These are phyloP conservation scores for Xenopus borealis DNA, from an alignment of 2,113 vertebrate genomes.

Conservation along the genomic window DNA sequence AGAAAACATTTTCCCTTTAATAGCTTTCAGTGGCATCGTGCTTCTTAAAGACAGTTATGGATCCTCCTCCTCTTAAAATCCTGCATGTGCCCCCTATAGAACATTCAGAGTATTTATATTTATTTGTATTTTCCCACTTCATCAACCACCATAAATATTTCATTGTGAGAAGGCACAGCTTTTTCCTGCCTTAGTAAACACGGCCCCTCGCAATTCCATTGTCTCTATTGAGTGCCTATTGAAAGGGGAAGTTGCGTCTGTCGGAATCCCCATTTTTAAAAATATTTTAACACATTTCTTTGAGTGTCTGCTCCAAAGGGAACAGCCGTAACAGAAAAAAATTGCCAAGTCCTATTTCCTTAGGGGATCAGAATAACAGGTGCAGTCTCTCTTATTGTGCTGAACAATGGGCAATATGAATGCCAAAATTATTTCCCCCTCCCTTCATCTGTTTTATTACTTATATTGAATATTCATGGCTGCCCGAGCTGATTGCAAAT, in stretches of 20 bases:
- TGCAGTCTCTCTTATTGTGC: no score
- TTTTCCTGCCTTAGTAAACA: background rate
- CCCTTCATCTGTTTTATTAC: no score
- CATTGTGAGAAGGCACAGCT: conserved; percentile 23
- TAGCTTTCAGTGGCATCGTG: no score
- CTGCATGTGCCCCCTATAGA: no score
- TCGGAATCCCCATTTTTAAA: background rate
- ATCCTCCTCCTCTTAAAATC: no score
- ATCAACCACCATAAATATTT: conserved; percentile 41
- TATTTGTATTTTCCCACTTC: conserved; percentile 34
- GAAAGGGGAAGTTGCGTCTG: background rate
- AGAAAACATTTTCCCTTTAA: no score
- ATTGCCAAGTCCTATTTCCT: background rate
- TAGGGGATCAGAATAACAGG: no score
- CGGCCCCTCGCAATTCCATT: background rate
- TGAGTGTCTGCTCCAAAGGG: background rate
- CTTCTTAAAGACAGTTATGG: no score
- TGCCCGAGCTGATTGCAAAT: no score
- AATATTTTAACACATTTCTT: background rate
- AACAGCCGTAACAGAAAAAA: background rate
- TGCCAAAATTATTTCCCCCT: no score
- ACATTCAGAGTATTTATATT: conserved; percentile 13
- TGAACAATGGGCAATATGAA: no score
- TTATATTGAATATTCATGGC: no score
- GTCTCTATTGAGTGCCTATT: background rate